A percentile compares a stretch with the other conserved stretches of the same genome.
These are phyloP conservation scores for Melanogrammus aeglefinus DNA, from an alignment of 2,797 vertebrate species.

Conservation along the genomic window DNA sequence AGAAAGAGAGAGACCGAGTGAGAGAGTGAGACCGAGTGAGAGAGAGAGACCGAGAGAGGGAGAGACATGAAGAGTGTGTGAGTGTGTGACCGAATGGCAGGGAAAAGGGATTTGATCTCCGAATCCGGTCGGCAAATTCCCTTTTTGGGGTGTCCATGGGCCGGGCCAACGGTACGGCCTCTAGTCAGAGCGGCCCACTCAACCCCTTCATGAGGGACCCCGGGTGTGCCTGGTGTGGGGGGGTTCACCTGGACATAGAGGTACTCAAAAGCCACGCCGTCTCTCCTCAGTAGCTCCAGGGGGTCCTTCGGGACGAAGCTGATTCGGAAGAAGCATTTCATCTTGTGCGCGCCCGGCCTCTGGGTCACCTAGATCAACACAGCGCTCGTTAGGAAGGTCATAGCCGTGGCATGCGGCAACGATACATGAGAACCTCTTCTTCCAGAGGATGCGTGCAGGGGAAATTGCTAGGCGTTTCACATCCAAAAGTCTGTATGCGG, in stretches of 20 bases:
- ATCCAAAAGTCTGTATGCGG: neutral
- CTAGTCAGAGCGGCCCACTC: neutral
- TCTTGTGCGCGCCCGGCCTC: constrained; percentile 93
- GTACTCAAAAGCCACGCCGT: constrained; percentile 96
- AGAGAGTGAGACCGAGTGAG: constrained; percentile 43
- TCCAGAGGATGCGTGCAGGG: neutral
- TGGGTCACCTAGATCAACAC: constrained; percentile 85
- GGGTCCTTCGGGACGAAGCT: constrained; percentile 99
- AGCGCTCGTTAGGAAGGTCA: neutral
- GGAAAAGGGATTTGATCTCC: neutral
- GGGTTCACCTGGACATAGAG: constrained; percentile 93
- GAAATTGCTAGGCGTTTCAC: neutral
- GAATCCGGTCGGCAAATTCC: neutral
- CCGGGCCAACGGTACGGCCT: neutral
- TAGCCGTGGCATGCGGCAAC: neutral
- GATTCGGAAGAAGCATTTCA: constrained; percentile 98
- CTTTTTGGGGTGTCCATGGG: neutral
- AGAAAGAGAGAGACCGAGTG: too few species aligned
- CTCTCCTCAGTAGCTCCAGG: constrained; percentile 91
- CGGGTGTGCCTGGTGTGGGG: neutral
- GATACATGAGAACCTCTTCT: neutral
- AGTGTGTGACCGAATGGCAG: neutral
- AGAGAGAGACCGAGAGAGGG: constrained; percentile 49
- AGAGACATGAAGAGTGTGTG: neutral
- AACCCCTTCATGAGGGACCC: too few species aligned